Base-by-base conservation (phyloP, 37 sponge, comb jelly and placozoan genomes). In the Cladorhizidae sp. region DNA sequence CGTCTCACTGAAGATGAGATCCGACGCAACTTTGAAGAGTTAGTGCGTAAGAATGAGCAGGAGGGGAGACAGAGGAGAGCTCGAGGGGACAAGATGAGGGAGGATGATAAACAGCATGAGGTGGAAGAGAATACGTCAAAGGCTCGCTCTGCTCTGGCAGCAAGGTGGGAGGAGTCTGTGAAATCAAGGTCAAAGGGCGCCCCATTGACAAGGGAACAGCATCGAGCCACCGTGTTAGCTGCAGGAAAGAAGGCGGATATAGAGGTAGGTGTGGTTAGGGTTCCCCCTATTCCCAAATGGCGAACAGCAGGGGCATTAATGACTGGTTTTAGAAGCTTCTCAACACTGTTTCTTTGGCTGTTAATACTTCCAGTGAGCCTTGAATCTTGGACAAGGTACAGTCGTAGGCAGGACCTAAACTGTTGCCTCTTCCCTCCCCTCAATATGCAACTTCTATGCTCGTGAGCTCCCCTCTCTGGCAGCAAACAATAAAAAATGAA, bases 61-160 rank as follows among this genome's bases (percentile, higher is more conserved):
- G 79, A 83, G 83, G 78, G 79, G 14, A 36, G 64, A 17, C 29
- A 25, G 37, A 39, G 87, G 15, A 51, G 42, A 59, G 88, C 82
- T 52, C 28, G 42, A 21, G 78, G 63, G 22, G 56, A 56, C 18
- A 55, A 77, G 40, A 62, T 71, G 49, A 76, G 56, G 32, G 70
- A 57, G 73, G 72, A 49, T 49, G 36, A 40, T 31, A 76, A 72
- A 26, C 51, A 82, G 35, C 17, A 74, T 23, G 74, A 78, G 35
- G 7, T 73, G 5, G 83, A 83, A 33, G 74, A 78, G 72, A 37
- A 71, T 26, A 82, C 59, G 56, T 73, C 88, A 31, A 82, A 82
- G 70, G 83, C 83, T 11, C 41, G 61, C 14, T 88, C 88, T 3
- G 83, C 88, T 14, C 70, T 88, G 71, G 88, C 88, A 36, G 88